Base-by-base conservation (phyloP, 2,797 vertebrate species). In the Bufotes viridis region DNA sequence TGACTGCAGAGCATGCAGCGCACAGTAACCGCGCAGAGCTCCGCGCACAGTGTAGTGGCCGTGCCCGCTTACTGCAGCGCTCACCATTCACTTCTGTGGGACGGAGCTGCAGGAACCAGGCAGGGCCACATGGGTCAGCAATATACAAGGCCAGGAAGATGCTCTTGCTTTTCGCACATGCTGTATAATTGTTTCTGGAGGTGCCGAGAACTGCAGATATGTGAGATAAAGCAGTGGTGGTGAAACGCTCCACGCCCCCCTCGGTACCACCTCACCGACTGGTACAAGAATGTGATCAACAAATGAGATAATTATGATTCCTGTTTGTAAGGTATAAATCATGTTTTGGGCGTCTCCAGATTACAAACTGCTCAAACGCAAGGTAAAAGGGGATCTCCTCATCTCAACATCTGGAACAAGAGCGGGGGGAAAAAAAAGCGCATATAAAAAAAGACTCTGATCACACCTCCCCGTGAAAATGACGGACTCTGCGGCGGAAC, bases 281-380 rank as follows among this genome's bases (percentile, higher is more conserved):
- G n/a, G 74, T 78, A 55, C 74, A 78, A 55, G 74, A 53, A 78
- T 78, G 74, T 55, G 74, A 78, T 78, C 49, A 55, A n/a, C 12
- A 78, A 78, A 78, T 15, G 49, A 55, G 74, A 78, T 55, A 78
- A 78, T 78, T 78, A 78, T 13, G 24, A 78, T 55, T 55, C 74
- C 51, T 55, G 0, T 78, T 78, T 51, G 42, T 24, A n/a, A 78
- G 49, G 15, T 55, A 55, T 78, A 12, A 78, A 53, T 78, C 74
- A n/a, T 55, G 55, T 55, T 24, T 0, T 78, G 74, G 24, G 51
- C 22, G n/a, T 75, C 72, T n/a, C 17, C 1, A 6, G 2, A 76
- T 76, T n/a, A 53, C 42, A 76, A 78, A 78, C 22, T 22, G 72
- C 42, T 74, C 55, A 53, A 55, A 78, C 53, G 24, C 3, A 53